Base-by-base conservation (phyloP, 2,888 invertebrate genomes). In the Congeria kusceri region DNA sequence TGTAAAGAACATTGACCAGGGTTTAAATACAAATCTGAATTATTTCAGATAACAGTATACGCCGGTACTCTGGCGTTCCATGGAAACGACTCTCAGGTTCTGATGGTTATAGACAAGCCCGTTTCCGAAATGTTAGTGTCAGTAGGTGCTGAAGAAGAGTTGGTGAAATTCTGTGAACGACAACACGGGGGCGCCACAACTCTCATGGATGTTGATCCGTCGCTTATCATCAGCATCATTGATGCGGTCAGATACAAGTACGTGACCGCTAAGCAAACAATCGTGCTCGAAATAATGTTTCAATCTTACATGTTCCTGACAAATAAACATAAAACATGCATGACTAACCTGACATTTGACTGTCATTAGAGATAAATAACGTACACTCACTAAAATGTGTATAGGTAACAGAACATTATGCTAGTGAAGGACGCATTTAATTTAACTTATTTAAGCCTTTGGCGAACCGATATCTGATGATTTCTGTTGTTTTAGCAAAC, bases 211-310 rank as follows among this genome's bases (percentile, higher is more conserved):
- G 68, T 89, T 13, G 90, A 91, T 62, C 89, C 90, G 23, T 84
- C 86, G 4, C 80, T 87, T 18, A 86, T 89, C 7, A 89, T 91
- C 49, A 85, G 86, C 66, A 64, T 89, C 1, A 89, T 91, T 46
- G 91, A 91, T 84, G 90, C 89, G 71, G 87, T 90, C 5, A 84
- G 89, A 87, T 90, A 90, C 74, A 88, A 83, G 91, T 91, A 69
- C 59, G 84, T 59, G 11, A 59, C 4, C n/a, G 15, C 13, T 4
- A 13, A n/a, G 18, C 15, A 49, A 49, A 49, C n/a, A 32, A 56
- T 5, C 3, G 7, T 25, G 1, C 9, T 39, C 1, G 9, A 5
- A 39, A 13, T 13, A 39, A 13, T 15, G 15, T 39, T 5, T 11
- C 15, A 39, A 39, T 39, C 15, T 39, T 9, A 15, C 15, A 1